Evolutionary conservation across 1,140 invertebrate species (phyloP).

Genomic region (Lepidotrigona ventralis): DNA sequence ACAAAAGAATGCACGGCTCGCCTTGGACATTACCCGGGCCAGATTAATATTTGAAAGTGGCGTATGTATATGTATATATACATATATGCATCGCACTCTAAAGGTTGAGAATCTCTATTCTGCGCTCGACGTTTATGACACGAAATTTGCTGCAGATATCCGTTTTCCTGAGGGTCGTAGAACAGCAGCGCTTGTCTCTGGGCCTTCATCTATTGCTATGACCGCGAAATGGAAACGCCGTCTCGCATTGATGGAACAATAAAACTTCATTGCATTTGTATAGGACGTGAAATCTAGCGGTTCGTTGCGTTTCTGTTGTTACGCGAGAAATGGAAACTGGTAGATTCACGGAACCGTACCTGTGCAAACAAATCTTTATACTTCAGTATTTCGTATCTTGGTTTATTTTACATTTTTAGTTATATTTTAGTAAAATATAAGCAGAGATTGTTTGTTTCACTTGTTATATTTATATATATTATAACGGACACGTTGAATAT

Average conservation of each 20-base stretch:
- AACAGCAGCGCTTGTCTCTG: slow-evolving; percentile 9
- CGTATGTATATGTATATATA: background rate
- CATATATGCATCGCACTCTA: background rate
- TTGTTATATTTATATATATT: background rate
- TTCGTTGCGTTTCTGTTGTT: too few relatives aligned
- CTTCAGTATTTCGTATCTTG: too few relatives aligned
- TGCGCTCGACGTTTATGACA: slow-evolving; percentile 39
- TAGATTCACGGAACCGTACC: background rate
- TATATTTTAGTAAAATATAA: background rate
- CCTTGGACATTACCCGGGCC: background rate
- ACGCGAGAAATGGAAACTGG: too few relatives aligned
- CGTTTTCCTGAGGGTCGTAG: slow-evolving; percentile 24
- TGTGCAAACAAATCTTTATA: background rate
- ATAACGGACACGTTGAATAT: background rate
- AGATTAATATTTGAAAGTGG: slow-evolving; percentile 32
- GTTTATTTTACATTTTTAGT: too few relatives aligned
- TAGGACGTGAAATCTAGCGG: background rate
- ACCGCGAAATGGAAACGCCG: slow-evolving; percentile 2
- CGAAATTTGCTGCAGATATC: slow-evolving; percentile 45
- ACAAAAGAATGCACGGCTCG: background rate
- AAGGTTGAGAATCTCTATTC: slow-evolving; percentile 25
- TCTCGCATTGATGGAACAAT: background rate
- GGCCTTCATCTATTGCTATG: background rate
- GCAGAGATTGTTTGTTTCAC: background rate
- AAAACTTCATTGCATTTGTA: background rate